Conservation (phyloP, 2,797 vertebrate species). For the Phyllotis vaccarum region DNA sequence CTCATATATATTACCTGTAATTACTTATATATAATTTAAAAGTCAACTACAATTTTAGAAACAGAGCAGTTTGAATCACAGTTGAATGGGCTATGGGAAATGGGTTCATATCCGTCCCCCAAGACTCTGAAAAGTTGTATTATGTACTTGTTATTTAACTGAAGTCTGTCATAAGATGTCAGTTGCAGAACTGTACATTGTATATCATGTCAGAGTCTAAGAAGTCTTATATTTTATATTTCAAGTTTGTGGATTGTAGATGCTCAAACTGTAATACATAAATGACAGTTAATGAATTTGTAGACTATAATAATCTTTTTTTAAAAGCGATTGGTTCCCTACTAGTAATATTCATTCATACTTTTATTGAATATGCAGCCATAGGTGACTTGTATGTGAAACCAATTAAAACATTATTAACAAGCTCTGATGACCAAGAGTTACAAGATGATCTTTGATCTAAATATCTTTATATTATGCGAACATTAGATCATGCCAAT, state of each 20-base stretch:
- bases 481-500: background rate
- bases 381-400: background rate
- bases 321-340: background rate
- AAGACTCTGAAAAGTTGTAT: background rate
- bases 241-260: background rate
- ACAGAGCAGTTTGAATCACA: background rate
- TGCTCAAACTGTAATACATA: background rate
- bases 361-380: background rate
- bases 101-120: background rate
- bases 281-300: constrained; percentile 5
- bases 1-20: background rate
- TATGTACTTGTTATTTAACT: background rate
- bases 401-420: constrained; percentile 25
- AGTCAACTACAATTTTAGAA: background rate
- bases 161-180: background rate
- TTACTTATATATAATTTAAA: background rate
- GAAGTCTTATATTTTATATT: background rate
- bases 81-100: background rate
- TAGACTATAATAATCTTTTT: background rate
- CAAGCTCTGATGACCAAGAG: background rate
- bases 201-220: background rate
- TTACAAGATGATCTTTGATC: background rate
- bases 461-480: background rate
- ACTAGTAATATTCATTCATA: background rate
- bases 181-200: background rate